phyloP scores from a whole-genome alignment of 2,797 vertebrate genomes.

The Gobio occitaniae region DNA sequence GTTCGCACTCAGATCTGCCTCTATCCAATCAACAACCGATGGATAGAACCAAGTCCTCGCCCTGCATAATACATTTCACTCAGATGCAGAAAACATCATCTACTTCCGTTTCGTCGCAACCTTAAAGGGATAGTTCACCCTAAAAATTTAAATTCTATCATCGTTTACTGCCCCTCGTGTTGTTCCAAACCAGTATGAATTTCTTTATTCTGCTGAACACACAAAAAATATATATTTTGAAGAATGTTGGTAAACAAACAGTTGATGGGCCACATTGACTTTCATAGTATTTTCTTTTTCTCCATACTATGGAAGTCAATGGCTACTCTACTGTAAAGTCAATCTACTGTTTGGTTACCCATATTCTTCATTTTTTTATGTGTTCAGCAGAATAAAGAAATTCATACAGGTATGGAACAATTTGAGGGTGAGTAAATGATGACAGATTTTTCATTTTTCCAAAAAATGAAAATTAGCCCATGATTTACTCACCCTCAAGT shows the following conservation, averaged over 20 bases:
- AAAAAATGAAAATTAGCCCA: no score
- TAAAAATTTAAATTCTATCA: neutral
- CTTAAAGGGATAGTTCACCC: neutral
- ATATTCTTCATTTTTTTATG: neutral
- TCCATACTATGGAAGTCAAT: neutral
- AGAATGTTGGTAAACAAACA: neutral
- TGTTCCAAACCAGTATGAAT: neutral
- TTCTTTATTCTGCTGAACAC: neutral
- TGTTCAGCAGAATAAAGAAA: neutral
- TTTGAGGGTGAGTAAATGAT: neutral
- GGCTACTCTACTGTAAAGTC: no score
- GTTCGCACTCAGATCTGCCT: neutral
- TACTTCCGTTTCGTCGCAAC: neutral
- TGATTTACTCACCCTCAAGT: no score
- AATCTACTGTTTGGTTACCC: neutral
- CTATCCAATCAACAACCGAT: neutral
- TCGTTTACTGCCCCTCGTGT: neutral
- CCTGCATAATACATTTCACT: neutral
- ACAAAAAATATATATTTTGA: neutral
- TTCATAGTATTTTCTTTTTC: neutral
- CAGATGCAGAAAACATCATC: neutral
- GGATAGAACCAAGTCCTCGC: neutral
- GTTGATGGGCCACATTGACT: neutral
- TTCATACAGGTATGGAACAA: neutral
- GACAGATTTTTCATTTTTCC: neutral